Conservation (phyloP, 2,888 invertebrate species). For the Hydrotaea cyrtoneurina region DNA sequence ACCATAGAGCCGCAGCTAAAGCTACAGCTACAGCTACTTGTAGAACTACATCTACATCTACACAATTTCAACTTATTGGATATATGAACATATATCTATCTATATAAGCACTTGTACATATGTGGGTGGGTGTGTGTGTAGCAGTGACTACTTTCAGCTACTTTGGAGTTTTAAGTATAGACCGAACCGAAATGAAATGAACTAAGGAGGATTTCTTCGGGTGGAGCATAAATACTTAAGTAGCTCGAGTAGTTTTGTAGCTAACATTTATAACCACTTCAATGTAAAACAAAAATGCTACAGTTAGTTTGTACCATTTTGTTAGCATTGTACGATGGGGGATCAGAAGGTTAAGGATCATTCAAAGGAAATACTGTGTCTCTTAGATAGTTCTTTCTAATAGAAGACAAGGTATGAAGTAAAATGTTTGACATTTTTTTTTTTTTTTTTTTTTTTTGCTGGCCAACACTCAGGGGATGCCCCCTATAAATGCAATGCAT, state of each 20-base stretch:
- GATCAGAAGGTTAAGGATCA: background rate
- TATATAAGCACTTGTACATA: background rate
- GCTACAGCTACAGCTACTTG: background rate
- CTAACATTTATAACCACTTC: conserved; percentile 48
- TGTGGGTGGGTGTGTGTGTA: background rate
- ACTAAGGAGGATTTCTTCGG: conserved; percentile 33
- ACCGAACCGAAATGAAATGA: conserved; percentile 18
- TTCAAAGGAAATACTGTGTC: too few species aligned
- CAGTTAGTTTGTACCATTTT: background rate
- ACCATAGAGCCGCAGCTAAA: background rate
- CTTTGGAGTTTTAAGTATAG: background rate
- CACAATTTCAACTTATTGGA: background rate
- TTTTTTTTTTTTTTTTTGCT: too few species aligned
- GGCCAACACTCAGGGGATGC: too few species aligned
- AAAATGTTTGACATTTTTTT: too few species aligned
- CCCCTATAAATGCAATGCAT: too few species aligned
- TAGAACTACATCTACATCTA: too few species aligned
- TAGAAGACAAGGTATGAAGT: too few species aligned
- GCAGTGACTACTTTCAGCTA: background rate
- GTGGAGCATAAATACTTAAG: conserved; percentile 47
- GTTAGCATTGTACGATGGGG: background rate
- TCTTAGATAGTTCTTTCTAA: too few species aligned
- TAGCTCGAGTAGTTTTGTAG: conserved; percentile 40
- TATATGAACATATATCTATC: background rate
- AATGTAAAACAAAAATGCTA: conserved; percentile 28